Evolutionary conservation across 2,888 invertebrate genomes (phyloP), one percentile per base, ranked within the genome.

Genomic region (Sesia bembeciformis): DNA sequence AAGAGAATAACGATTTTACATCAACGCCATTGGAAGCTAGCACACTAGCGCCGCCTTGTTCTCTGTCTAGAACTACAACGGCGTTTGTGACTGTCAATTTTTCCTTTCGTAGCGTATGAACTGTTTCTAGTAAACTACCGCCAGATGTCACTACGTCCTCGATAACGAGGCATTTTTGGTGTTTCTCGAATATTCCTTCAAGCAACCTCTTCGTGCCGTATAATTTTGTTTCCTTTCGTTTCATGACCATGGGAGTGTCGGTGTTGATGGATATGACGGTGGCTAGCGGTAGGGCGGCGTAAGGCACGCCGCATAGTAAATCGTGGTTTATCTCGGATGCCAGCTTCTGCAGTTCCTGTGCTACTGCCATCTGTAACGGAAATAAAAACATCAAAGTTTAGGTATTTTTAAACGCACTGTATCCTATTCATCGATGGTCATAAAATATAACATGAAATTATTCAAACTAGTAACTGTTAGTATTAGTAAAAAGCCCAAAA

Each of bases 141-240:
- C 99, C 99, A 72, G 97, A 97, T 52, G 96, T 95, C 59, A 96
- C 93, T 52, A 98, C 97, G 82, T 99, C 99, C 79, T 99, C 99
- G 3, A 99, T 92, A 49, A 99, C 95, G 0, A 99, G 83, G 70
- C 97, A 97, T 3, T 81, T 92, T 67, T 97, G 94, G 54, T 80
- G 74, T 52, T 66, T 64, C 53, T 74, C 62, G 59, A 91, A 98
- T 51, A 92, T 90, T 5, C 98, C 99, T 89, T 99, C 99, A 23
- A 99, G 93, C 54, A 98, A 85, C 78, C 97, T 97, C 81, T 96
- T 98, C 0, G 98, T 98, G 0, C 98, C 99, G 78, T 99, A 97
- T 4, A 92, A 90, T 85, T 99, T 99, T 0, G 94, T 94, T 90
- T 99, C 98, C 76, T 98, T 98, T 55, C 99, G 90, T 56, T 96